Conservation (phyloP, 2,888 invertebrate genomes). For the Heteromurus nitidus region DNA sequence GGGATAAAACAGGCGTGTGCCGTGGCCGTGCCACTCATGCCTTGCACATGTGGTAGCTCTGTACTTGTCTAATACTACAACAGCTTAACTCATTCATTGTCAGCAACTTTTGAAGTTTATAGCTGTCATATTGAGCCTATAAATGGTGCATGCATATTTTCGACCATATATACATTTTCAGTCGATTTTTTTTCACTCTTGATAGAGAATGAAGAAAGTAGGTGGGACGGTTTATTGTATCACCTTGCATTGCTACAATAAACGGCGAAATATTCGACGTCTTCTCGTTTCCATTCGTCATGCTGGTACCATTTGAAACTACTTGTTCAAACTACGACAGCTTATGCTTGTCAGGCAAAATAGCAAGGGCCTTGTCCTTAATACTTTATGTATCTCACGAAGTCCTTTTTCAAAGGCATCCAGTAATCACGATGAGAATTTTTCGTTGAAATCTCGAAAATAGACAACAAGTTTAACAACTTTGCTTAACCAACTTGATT, state of each 20-base stretch:
- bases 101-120: background rate
- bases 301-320: slow-evolving; percentile 9
- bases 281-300: background rate
- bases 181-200: slow-evolving; percentile 1
- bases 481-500: background rate
- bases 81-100: slow-evolving; percentile 30
- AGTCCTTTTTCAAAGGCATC: slow-evolving; percentile 26
- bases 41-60: background rate
- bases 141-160: slow-evolving; percentile 7
- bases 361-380: slow-evolving; percentile 69
- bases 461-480: background rate
- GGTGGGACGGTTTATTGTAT: slow-evolving; percentile 31
- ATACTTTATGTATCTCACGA: slow-evolving; percentile 61
- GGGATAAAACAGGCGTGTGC: slow-evolving; percentile 61
- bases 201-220: slow-evolving; percentile 29
- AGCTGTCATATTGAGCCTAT: background rate
- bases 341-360: slow-evolving; percentile 31
- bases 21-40: slow-evolving; percentile 49
- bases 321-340: slow-evolving; percentile 10
- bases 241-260: background rate
- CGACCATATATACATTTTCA: slow-evolving; percentile 12
- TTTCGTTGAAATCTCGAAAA: slow-evolving; percentile 23
- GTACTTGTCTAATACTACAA: slow-evolving; percentile 1
- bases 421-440: slow-evolving; percentile 21
- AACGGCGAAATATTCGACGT: slow-evolving; percentile 28